A percentile compares a stretch with the other conserved stretches of the same genome.
Evolutionary conservation across 2,113 vertebrate genomes (phyloP).

Genomic region (Bubo blakistoni): DNA sequence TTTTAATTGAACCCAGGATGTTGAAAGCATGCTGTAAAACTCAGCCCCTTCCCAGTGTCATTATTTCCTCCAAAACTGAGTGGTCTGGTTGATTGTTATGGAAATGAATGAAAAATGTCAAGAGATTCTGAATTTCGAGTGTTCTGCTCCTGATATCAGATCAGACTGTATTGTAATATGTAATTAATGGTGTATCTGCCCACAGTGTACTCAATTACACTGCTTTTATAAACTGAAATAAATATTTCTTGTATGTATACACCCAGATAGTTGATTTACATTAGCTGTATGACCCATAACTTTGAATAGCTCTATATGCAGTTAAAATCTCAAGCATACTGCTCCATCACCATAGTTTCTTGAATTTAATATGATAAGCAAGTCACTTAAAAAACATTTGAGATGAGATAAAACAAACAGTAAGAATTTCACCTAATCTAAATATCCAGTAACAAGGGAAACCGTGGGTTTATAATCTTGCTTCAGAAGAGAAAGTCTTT

Average conservation of each 20-base stretch:
- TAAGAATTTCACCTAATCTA: background rate
- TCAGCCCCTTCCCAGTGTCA: background rate
- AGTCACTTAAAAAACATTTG: slow-evolving; percentile 24
- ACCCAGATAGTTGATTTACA: background rate
- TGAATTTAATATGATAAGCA: slow-evolving; percentile 11
- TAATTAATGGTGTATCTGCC: slow-evolving; percentile 38
- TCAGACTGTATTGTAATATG: background rate
- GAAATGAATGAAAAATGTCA: slow-evolving; percentile 38
- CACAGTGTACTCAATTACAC: slow-evolving; percentile 26
- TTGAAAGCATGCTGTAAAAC: background rate
- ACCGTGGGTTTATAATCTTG: slow-evolving; percentile 15
- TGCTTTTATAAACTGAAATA: slow-evolving; percentile 21
- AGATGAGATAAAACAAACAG: slow-evolving; percentile 21
- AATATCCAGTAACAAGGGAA: slow-evolving; percentile 5
- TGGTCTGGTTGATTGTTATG: slow-evolving; percentile 34
- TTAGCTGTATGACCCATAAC: background rate
- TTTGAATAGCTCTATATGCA: background rate
- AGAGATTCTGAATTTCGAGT: background rate
- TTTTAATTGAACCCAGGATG: slow-evolving; percentile 26
- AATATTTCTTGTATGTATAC: slow-evolving; percentile 1
- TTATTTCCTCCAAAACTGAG: background rate
- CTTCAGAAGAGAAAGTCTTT: slow-evolving; percentile 38
- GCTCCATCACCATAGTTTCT: background rate
- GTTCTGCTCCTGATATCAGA: slow-evolving; percentile 1
- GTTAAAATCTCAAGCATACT: background rate